Evolutionary conservation across 2,113 vertebrate genomes (phyloP).

Genomic region (Anoplopoma fimbria): DNA sequence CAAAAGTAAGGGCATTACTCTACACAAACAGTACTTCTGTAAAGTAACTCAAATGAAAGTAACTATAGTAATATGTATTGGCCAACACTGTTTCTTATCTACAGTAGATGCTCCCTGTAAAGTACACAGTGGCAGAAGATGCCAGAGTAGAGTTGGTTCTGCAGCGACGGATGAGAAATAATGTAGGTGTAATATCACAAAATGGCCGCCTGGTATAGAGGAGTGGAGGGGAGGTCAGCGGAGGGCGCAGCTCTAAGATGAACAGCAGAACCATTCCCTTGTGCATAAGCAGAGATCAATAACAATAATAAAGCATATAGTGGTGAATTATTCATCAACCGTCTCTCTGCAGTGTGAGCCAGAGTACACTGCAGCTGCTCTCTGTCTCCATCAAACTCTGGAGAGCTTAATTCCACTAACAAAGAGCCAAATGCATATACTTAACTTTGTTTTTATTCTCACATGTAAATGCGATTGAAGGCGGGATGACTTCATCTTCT

Average conservation of each 20-base stretch:
- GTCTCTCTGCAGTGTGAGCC: slow-evolving; percentile 22
- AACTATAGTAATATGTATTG: background rate
- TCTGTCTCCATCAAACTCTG: slow-evolving; percentile 12
- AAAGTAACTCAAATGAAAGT: background rate
- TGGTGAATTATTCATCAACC: slow-evolving; percentile 81
- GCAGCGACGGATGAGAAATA: slow-evolving; percentile 82
- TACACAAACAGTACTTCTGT: background rate
- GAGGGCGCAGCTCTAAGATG: slow-evolving; percentile 78
- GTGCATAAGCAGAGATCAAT: slow-evolving; percentile 72
- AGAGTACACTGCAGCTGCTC: background rate
- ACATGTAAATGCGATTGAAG: slow-evolving; percentile 15
- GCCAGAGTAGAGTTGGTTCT: slow-evolving; percentile 62
- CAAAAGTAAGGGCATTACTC: no score
- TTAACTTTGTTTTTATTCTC: slow-evolving; percentile 5
- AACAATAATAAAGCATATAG: slow-evolving; percentile 79
- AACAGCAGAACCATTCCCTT: slow-evolving; percentile 76
- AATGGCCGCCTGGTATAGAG: slow-evolving; percentile 68
- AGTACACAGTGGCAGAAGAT: background rate
- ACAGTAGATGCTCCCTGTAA: background rate
- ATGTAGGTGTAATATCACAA: slow-evolving; percentile 85
- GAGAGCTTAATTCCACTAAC: slow-evolving; percentile 16
- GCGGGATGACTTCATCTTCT: background rate
- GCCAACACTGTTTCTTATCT: background rate
- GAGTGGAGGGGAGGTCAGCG: slow-evolving; percentile 73
- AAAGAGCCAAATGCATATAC: slow-evolving; percentile 26